A percentile compares a stretch with the other conserved stretches of the same genome.
Conservation (phyloP, 2,113 vertebrate species). For the Corythaixoides concolor region DNA sequence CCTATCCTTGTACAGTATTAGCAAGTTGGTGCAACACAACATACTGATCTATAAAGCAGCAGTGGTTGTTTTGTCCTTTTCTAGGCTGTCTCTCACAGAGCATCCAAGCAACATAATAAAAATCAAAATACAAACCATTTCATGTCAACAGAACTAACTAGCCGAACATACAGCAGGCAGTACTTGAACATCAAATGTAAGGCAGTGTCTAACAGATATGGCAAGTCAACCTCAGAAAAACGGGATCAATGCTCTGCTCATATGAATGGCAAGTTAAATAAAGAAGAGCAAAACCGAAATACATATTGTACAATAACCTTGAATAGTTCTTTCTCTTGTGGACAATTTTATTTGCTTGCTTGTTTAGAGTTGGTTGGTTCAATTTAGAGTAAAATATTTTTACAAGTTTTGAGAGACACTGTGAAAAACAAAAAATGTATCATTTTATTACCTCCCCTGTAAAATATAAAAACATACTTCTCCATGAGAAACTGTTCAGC, state of each 20-base stretch:
- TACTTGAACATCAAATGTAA: not conserved
- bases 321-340: not conserved
- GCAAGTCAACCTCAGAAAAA: not conserved
- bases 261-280: not conserved
- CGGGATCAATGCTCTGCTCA: not conserved
- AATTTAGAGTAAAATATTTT: not conserved
- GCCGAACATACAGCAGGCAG: not conserved
- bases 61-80: not conserved
- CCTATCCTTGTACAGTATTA: not conserved
- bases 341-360: not conserved
- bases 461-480: not conserved
- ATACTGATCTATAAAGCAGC: not conserved
- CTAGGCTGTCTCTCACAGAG: not conserved
- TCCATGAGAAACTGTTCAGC: not conserved
- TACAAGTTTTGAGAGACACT: not conserved
- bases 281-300: not conserved
- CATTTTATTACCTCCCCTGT: not conserved
- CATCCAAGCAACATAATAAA: not conserved
- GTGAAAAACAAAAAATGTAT: not conserved
- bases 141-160: not conserved
- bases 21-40: not conserved
- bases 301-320: not conserved
- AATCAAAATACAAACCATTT: not conserved
- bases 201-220: not conserved
- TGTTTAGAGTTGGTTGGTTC: not conserved